Evolutionary conservation across 37 sponge, comb jelly and placozoan species (phyloP).

Genomic region (Hexactinellida sp.): DNA sequence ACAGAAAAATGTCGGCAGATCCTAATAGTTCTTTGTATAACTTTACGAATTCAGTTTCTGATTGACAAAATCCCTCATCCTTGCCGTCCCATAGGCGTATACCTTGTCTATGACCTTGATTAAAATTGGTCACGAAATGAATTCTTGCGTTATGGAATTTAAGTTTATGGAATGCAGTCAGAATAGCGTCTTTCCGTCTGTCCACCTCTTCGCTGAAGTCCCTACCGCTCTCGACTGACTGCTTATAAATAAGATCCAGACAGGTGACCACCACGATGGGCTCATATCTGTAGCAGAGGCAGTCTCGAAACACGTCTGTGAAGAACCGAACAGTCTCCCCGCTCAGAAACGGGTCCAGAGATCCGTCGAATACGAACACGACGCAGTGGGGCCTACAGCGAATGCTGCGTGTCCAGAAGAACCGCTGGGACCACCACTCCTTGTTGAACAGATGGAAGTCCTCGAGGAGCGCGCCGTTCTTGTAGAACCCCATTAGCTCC

Average conservation of each 20-base stretch:
- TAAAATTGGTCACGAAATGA: constrained; percentile 78
- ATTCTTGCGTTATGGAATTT: constrained; percentile 53
- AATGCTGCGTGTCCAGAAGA: constrained; percentile 70
- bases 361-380: constrained; percentile 91
- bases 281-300: constrained; percentile 62
- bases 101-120: constrained; percentile 46
- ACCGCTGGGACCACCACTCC: constrained; percentile 73
- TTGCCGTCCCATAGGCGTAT: constrained; percentile 43
- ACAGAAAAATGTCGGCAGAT: neutral
- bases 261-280: constrained; percentile 77
- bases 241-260: constrained; percentile 64
- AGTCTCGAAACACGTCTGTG: constrained; percentile 59
- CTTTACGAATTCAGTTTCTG: constrained; percentile 9
- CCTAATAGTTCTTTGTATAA: neutral
- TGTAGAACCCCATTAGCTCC: constrained; percentile 64
- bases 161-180: constrained; percentile 67
- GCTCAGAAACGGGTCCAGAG: constrained; percentile 73
- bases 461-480: constrained; percentile 47
- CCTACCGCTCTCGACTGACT: constrained; percentile 34
- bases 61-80: constrained; percentile 47
- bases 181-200: constrained; percentile 57
- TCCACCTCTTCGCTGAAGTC: constrained; percentile 56
- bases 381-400: constrained; percentile 65
- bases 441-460: constrained; percentile 23
- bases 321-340: constrained; percentile 66